Evolutionary conservation across 1,140 invertebrate genomes (phyloP).

Genomic region (Melipona quadrifasciata): DNA sequence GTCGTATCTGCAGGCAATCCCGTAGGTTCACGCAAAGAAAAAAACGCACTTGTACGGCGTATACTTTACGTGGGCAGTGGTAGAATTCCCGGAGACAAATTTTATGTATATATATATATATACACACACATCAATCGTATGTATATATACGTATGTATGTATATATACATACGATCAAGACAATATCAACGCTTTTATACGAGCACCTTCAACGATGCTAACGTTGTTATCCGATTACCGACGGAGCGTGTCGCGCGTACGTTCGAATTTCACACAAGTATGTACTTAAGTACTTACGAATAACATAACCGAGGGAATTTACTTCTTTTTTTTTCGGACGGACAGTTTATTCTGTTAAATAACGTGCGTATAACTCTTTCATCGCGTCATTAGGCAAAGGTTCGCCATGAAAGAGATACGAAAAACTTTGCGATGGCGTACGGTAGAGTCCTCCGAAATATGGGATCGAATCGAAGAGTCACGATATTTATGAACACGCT

Average conservation of each 20-base stretch:
- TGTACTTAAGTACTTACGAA: neutral
- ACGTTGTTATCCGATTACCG: constrained; percentile 42
- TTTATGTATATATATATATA: too few species aligned
- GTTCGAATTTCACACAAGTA: neutral
- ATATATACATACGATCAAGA: neutral
- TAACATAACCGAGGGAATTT: neutral
- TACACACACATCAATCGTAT: too few species aligned
- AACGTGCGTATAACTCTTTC: neutral
- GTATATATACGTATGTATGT: constrained; percentile 14
- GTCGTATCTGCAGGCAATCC: too few species aligned
- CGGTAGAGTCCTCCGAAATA: neutral
- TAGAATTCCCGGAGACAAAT: constrained; percentile 62
- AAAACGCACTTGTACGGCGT: constrained; percentile 14
- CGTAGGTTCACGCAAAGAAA: neutral
- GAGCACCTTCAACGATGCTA: neutral
- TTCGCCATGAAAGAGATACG: neutral
- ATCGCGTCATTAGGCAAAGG: neutral
- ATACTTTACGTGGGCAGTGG: too few species aligned
- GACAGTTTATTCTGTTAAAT: neutral
- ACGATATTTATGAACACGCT: neutral
- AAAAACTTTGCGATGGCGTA: neutral
- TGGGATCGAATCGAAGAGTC: neutral
- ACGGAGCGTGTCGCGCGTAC: neutral
- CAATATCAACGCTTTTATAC: constrained; percentile 55
- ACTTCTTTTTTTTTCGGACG: neutral